Evolutionary conservation across 2,888 invertebrate species (phyloP), one percentile per base, ranked within the genome.

Genomic region (Drosophila algonquin): DNA sequence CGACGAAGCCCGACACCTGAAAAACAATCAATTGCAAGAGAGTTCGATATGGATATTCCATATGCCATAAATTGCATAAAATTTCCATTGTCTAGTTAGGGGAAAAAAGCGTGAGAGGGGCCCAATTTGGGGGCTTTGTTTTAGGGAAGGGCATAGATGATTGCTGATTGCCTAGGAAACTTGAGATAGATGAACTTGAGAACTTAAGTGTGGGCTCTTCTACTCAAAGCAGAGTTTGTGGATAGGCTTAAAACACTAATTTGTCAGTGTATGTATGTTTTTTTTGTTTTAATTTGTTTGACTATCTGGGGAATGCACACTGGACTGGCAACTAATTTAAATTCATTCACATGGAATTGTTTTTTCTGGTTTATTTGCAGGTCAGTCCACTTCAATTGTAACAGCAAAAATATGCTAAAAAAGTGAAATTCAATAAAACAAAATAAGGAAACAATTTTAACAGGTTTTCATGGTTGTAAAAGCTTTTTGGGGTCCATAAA

Each of bases 281-380:
- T 63, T 27, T 8, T 9, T 8, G 18, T 44, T 27, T 35, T 30
- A 44, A 52, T 51, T 53, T 55, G 18, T 24, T 30, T 44, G 24
- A 0, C 16, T 40, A 32, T 54, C 48, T 53, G 24, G 4, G 24
- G 40, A 75, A 75, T 16, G 35, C 46, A 51, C 60, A 72, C 48
- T 40, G 48, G 9, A 32, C 8, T 4, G 12, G 30, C 61, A 70
- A 58, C 58, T 57, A 62, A 70, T 76, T 73, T 54, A 35, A 73
- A 73, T 62, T 62, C 57, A 76, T 76, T 61, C 44, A 7, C 18
- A 47, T 35, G 52, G 24, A 27, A 30, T 30, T 62, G 51, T 40
- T 76, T 56, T 45, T 52, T 47, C 2, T 12, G 1, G n/a, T 24
- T 35, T 57, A 68, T 64, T 75, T 40, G 10, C 0, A 16, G 18